Evolutionary conservation across 2,888 invertebrate species (phyloP), one percentile per base, ranked within the genome.

Genomic region (Eugnorisma glareosa): DNA sequence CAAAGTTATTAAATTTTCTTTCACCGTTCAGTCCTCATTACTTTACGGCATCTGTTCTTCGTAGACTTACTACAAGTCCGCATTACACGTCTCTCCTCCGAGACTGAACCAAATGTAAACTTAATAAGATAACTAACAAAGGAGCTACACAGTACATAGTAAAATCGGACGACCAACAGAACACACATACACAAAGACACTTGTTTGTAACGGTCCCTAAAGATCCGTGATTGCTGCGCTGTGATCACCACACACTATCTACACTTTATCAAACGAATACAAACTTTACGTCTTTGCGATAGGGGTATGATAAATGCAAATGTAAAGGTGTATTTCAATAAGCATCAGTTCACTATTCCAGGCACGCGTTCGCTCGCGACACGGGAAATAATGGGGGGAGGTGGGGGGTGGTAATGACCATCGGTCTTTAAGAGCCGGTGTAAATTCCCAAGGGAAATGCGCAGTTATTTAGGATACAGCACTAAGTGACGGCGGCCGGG

Each of bases 341-440:
- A 93, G 91, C 89, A 90, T 89, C 86, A 83, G 89, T 92, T 93
- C 87, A 87, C 88, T 88, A 93, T 93, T 93, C 93, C 51, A 83
- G 84, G 90, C 93, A 93, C 93, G 93, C 87, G 77, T 88, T 82
- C 79, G 77, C 81, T 87, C 78, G 89, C 89, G 92, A 93, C 93
- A 93, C 89, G 90, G 91, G 90, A 91, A 92, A 90, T 93, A 92
- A 92, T 91, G 89, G 91, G 78, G 81, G 88, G 81, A 67, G 85
- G 70, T 48, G 75, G 80, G 76, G 81, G 84, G 77, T 86, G 80
- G 88, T 91, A 90, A 91, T 91, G 91, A 89, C 91, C 90, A 86
- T 83, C 85, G 85, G 86, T 88, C 83, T 89, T 89, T 88, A 90
- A 89, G 85, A 85, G 82, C 84, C 85, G 83, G 86, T 85, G 87